phyloP scores from a whole-genome alignment of 2,888 invertebrate genomes.

The Nomada hirtipes region DNA sequence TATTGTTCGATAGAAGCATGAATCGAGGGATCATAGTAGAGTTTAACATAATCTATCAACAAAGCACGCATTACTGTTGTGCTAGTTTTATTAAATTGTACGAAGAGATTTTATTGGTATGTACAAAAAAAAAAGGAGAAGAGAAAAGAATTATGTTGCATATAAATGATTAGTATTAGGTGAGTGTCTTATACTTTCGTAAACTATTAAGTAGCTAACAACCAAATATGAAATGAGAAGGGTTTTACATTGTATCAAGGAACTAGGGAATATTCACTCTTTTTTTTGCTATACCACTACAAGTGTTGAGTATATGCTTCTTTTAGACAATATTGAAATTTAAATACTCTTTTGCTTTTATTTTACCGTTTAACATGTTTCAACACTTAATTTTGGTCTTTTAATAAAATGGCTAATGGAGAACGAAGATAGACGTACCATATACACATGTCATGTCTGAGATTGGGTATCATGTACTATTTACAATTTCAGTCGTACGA shows the following conservation, averaged over 20 bases:
- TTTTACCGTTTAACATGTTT: conserved; percentile 68
- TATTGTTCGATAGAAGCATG: background rate
- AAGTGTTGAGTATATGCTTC: conserved; percentile 69
- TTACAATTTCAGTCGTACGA: conserved; percentile 74
- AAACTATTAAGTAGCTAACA: conserved; percentile 66
- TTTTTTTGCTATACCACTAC: conserved; percentile 61
- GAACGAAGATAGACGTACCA: conserved; percentile 67
- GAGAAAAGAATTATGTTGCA: conserved; percentile 69
- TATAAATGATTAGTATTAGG: conserved; percentile 73
- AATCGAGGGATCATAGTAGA: background rate
- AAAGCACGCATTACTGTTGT: conserved; percentile 63
- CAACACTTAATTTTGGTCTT: conserved; percentile 71
- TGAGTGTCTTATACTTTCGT: conserved; percentile 58
- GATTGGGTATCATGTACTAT: conserved; percentile 68
- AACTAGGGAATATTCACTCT: conserved; percentile 68
- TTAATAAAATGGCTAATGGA: conserved; percentile 66
- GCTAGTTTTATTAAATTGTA: conserved; percentile 71
- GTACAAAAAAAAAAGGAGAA: conserved; percentile 69
- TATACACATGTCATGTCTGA: conserved; percentile 64
- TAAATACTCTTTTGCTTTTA: conserved; percentile 68
- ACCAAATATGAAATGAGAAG: conserved; percentile 60
- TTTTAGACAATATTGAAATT: conserved; percentile 67
- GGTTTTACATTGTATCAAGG: conserved; percentile 59
- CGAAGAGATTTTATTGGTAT: conserved; percentile 69
- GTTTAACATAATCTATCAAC: conserved; percentile 62